A percentile compares a stretch with the other conserved stretches of the same genome.
phyloP scores from a whole-genome alignment of 2,113 vertebrate genomes.

The Phalacrocorax pelagicus region DNA sequence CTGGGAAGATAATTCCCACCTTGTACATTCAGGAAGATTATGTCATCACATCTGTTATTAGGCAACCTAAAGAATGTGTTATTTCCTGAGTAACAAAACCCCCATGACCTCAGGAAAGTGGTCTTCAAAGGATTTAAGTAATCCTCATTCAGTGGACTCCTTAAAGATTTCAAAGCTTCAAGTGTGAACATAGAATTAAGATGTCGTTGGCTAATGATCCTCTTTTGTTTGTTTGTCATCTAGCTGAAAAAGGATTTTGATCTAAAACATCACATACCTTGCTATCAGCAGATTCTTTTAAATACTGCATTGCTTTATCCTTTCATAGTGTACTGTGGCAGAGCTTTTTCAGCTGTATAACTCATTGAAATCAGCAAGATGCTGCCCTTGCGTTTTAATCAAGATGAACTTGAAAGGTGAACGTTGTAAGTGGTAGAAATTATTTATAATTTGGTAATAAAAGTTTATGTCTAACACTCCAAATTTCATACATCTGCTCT shows the following conservation, averaged over 20 bases:
- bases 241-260: background rate
- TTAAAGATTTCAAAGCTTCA: background rate
- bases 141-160: background rate
- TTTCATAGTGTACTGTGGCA: background rate
- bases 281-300: background rate
- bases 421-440: slow-evolving; percentile 81
- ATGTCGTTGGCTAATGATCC: background rate
- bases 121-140: background rate
- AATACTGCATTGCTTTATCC: background rate
- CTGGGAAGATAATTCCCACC: background rate
- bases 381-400: slow-evolving; percentile 81
- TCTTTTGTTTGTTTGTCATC: background rate
- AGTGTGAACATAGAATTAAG: background rate
- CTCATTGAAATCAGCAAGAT: slow-evolving; percentile 52
- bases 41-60: background rate
- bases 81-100: slow-evolving; percentile 13
- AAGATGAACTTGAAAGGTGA: slow-evolving; percentile 86
- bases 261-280: background rate
- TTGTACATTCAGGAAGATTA: background rate
- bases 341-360: slow-evolving; percentile 54
- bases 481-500: slow-evolving; percentile 79
- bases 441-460: slow-evolving; percentile 88
- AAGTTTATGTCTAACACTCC: slow-evolving; percentile 83
- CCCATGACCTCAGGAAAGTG: background rate
- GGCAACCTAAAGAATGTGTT: background rate